Evolutionary conservation across 1,140 invertebrate genomes (phyloP).

Genomic region (Sycophila sp.): DNA sequence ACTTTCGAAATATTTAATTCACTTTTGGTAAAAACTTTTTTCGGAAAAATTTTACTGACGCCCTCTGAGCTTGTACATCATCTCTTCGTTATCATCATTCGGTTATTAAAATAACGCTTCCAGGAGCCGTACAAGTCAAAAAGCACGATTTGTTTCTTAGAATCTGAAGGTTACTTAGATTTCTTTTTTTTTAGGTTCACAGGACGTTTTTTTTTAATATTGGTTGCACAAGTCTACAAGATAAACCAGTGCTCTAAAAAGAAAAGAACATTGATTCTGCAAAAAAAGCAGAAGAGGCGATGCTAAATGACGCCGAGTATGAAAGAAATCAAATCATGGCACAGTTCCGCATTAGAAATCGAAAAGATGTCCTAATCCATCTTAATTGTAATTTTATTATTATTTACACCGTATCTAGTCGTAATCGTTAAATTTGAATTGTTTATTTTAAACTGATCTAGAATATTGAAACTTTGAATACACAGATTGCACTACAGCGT

Average conservation of each 20-base stretch:
- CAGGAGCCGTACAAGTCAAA: not conserved
- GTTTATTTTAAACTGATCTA: constrained; percentile 2
- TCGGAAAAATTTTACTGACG: constrained; percentile 3
- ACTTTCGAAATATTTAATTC: constrained; percentile 11
- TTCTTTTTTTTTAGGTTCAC: not conserved
- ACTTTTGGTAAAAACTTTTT: not conserved
- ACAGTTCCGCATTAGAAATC: constrained; percentile 45
- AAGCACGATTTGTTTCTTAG: not conserved
- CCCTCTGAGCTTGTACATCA: not conserved
- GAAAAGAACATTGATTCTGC: constrained; percentile 9
- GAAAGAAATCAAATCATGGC: constrained; percentile 44
- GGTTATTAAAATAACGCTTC: constrained; percentile 30
- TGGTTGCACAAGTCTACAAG: constrained; percentile 22
- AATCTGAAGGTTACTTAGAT: not conserved
- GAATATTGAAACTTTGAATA: constrained; percentile 12
- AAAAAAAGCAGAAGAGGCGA: not conserved
- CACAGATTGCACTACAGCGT: constrained; percentile 13
- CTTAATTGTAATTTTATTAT: constrained; percentile 31
- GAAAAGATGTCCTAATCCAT: constrained; percentile 24
- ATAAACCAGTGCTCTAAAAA: not conserved
- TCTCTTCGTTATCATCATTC: not conserved
- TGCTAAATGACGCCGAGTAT: constrained; percentile 35
- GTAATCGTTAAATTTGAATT: not conserved
- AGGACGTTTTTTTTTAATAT: constrained; percentile 8
- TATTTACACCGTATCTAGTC: constrained; percentile 34